Percentiles rank a stretch among this genome's conserved stretches.
Evolutionary conservation across 2,888 invertebrate species (phyloP).

Genomic region (Xylota sylvarum): DNA sequence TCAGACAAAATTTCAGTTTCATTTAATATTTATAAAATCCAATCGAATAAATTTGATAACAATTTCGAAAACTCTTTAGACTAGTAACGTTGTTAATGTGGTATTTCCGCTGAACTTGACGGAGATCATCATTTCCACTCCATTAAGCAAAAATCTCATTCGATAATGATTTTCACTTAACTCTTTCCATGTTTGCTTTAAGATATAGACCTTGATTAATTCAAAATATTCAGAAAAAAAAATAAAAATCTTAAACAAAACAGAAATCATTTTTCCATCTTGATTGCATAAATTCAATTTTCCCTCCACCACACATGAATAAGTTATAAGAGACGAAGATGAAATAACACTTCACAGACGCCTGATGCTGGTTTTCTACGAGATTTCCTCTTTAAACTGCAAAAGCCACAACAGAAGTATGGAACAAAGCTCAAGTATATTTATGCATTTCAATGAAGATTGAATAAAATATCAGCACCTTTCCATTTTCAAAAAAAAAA

Average conservation of each 20-base stretch:
- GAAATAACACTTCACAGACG: constrained; percentile 48
- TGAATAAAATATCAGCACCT: constrained; percentile 66
- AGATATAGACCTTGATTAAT: constrained; percentile 17
- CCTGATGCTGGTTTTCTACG: constrained; percentile 30
- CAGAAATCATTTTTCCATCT: constrained; percentile 38
- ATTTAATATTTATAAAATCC: not conserved
- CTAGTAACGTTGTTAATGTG: not conserved
- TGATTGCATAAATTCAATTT: constrained; percentile 69
- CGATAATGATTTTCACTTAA: constrained; percentile 19
- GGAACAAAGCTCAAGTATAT: constrained; percentile 51
- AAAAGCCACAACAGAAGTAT: constrained; percentile 54
- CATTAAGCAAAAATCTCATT: constrained; percentile 11
- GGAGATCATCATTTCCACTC: constrained; percentile 5
- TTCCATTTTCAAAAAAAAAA: constrained; percentile 12
- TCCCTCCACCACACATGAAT: constrained; percentile 61
- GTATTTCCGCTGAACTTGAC: not conserved
- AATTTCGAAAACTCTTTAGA: not conserved
- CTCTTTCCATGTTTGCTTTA: not conserved
- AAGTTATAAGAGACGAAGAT: constrained; percentile 57
- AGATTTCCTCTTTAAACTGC: constrained; percentile 54
- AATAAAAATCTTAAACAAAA: constrained; percentile 34
- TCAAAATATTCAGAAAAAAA: constrained; percentile 20
- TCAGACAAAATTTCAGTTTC: not conserved
- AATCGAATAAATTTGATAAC: not conserved
- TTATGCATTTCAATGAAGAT: constrained; percentile 66